Base-by-base conservation (phyloP, 92 coral and sea anemone species). In the Zoanthus gigantus region DNA sequence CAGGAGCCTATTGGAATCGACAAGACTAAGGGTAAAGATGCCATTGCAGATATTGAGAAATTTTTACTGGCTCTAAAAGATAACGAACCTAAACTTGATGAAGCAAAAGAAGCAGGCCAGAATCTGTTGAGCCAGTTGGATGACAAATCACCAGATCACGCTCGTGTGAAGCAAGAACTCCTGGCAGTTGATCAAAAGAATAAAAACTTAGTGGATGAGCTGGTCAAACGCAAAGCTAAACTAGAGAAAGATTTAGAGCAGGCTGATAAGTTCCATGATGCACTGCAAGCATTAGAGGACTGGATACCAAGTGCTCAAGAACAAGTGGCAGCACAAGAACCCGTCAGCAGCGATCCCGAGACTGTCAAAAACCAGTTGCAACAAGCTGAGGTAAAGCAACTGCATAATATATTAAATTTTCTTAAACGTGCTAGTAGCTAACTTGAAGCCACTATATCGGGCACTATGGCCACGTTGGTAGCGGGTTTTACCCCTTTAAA, bases 291-390 rank as follows among this genome's bases (percentile, higher is more conserved):
- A 16, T 90, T 97, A 63, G 96, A 89, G 87, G 95, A 95, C 86
- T 92, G 94, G 98, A 81, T 92, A 77, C 95, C 96, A 12, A 89
- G 78, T 45, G 93, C 96, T 6, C 97, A 97, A 83, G 98, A 97
- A 23, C 82, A 94, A 16, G 96, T 94, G 74, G 93, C 90, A 17
- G 92, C 96, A 23, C 98, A 92, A 84, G 96, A 94, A 72, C 94
- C 99, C 76, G 91, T 97, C 71, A 96, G 97, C 86, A 91, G 99
- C 48, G 94, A 94, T 44, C 97, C 98, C 32, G 95, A 93, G 54
- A 87, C 91, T 2, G 96, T 97, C 54, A 97, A 93, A 84, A 90
- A 95, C 57, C 99, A 97, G 58, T 91, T 97, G 30, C 94, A 94
- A 81, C 94, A 95, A 73, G 91, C 96, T 66, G 99, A 97, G 97